Conservation (phyloP, 2,113 vertebrate species). For the Dicerorhinus sumatrensis region DNA sequence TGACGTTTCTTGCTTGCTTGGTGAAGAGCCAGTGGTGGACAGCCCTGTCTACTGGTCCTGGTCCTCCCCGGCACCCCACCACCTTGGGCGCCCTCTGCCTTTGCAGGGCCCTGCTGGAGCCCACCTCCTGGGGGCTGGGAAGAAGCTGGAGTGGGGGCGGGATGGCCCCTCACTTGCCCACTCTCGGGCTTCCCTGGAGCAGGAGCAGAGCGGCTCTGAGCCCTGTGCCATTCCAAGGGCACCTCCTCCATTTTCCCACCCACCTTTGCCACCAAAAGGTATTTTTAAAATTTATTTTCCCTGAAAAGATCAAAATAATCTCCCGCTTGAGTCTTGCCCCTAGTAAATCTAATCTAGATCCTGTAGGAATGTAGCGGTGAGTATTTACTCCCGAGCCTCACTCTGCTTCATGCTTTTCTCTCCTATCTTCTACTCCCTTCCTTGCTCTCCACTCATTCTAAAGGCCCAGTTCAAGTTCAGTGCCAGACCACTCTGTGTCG, state of each 20-base stretch:
- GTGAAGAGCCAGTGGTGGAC: not conserved
- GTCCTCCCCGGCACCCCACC: too few relatives aligned
- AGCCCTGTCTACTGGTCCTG: not conserved
- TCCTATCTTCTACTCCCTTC: not conserved
- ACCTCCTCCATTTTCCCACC: not conserved
- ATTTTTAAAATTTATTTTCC: not conserved
- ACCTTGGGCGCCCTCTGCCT: not conserved
- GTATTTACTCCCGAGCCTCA: not conserved
- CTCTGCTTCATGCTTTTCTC: not conserved
- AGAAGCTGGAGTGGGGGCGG: too few relatives aligned
- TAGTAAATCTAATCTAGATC: not conserved
- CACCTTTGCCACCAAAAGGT: not conserved
- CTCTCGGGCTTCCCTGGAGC: not conserved
- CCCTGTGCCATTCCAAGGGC: too few relatives aligned
- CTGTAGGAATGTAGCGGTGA: not conserved
- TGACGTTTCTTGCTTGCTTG: not conserved
- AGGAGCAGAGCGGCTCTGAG: not conserved
- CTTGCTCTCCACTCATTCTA: not conserved
- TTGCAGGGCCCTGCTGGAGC: not conserved
- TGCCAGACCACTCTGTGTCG: rapidly evolving
- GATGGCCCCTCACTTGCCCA: too few relatives aligned
- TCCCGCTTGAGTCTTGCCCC: not conserved
- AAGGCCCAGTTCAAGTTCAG: not conserved
- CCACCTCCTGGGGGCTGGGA: not conserved
- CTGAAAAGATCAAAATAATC: not conserved